Base-by-base conservation (phyloP, 2,113 vertebrate species). In the Eidolon helvum region DNA sequence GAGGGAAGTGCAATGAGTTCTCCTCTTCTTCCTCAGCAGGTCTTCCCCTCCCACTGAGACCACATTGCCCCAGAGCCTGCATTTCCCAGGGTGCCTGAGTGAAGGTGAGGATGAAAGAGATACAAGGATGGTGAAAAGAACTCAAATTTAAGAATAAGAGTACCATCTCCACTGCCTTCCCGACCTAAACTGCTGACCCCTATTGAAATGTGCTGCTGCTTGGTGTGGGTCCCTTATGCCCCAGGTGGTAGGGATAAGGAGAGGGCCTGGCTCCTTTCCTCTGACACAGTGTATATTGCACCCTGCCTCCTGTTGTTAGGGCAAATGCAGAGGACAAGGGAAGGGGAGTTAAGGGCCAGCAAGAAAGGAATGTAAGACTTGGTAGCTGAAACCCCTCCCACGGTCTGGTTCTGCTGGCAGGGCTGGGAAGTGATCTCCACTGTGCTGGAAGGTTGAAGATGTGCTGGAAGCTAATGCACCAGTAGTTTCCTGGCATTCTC, bases 361-460 rank as follows among this genome's bases (percentile, higher is more conserved):
- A 65, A 65, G 75, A 63, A 94, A 66, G 10, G 45, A 38, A 24
- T 48, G 66, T 89, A 90, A 91, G 68, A 78, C 90, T 74, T 88
- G 63, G 66, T 33, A 15, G 38, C 79, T n/a, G 79, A 96, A 92
- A 84, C 78, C 63, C 79, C 21, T 83, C 79, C 93, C 35, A 10
- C 35, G n/a, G 38, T 66, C 43, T 35, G 72, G 12, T 66, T 65
- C 28, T 86, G 55, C 63, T 74, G 84, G 45, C 45, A 63, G 71
- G 55, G 75, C 74, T 86, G 71, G 65, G 82, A 90, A 85, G 53
- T 66, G 69, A 87, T 92, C 96, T 93, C 59, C 59, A 21, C 63
- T 43, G 45, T 65, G 15, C 59, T 80, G n/a, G 78, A 79, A 75
- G 87, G 68, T 69, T 80, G 74, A 82, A n/a, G 71, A 57, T 66